These are phyloP conservation scores for Sebastes nivosus DNA, from an alignment of 2,797 vertebrate genomes.

Conservation along the genomic window DNA sequence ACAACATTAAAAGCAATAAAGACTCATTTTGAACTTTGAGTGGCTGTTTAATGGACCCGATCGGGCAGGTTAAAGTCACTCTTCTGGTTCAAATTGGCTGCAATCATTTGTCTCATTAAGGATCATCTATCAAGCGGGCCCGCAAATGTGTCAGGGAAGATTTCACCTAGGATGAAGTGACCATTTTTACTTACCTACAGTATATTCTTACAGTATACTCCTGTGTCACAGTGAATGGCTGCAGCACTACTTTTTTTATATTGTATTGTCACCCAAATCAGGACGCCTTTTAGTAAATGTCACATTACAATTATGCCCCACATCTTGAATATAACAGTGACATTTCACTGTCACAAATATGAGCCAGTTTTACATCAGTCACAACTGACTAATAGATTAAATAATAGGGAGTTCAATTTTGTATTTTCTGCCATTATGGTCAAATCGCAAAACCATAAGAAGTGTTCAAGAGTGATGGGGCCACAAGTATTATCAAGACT, in stretches of 20 bases:
- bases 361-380: not conserved
- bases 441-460: not conserved
- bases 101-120: slow-evolving; percentile 36
- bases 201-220: not conserved
- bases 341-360: not conserved
- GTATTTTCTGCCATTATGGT: not conserved
- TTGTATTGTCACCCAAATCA: not conserved
- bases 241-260: not conserved
- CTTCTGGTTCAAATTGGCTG: slow-evolving; percentile 33
- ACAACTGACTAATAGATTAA: not conserved
- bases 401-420: not conserved
- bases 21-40: slow-evolving; percentile 16
- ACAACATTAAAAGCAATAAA: slow-evolving; percentile 3
- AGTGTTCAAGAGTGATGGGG: not conserved
- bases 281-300: slow-evolving; percentile 9
- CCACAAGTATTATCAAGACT: slow-evolving; percentile 16
- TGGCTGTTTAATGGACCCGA: slow-evolving; percentile 21
- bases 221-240: too few species aligned
- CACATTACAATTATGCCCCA: not conserved
- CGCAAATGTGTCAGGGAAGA: not conserved
- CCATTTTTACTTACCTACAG: not conserved
- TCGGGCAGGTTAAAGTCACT: slow-evolving; percentile 21
- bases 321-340: not conserved
- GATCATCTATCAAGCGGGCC: slow-evolving; percentile 18
- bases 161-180: not conserved